phyloP scores from a whole-genome alignment of 2,888 invertebrate species.

The Oxyteleia sp. region DNA sequence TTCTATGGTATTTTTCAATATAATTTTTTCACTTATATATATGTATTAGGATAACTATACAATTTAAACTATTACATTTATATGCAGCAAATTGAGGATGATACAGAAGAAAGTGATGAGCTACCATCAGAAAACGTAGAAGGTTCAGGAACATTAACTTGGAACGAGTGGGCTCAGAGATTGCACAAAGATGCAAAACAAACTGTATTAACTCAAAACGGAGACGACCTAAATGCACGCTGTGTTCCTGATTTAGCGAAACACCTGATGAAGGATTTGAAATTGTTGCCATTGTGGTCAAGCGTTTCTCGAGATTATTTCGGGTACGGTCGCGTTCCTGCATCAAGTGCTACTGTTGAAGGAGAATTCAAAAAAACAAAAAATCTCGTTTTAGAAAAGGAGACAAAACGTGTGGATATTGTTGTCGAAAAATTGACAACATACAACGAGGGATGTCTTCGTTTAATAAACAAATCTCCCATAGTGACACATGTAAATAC shows the following conservation, averaged over 20 bases:
- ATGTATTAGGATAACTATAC: no score
- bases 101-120: background rate
- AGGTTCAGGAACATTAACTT: background rate
- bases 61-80: background rate
- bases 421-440: conserved; percentile 28
- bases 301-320: conserved; percentile 32
- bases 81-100: background rate
- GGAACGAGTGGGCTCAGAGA: background rate
- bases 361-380: conserved; percentile 62
- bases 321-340: no score
- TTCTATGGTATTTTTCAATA: no score
- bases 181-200: background rate
- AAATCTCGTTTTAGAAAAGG: conserved; percentile 25
- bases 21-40: no score
- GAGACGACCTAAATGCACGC: conserved; percentile 31
- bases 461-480: no score
- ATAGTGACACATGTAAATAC: no score
- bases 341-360: conserved; percentile 51
- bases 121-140: conserved; percentile 3
- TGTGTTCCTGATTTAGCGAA: conserved; percentile 34
- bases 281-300: conserved; percentile 48
- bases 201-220: background rate
- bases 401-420: conserved; percentile 31
- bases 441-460: background rate
- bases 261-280: conserved; percentile 30